Base-by-base conservation (phyloP, 2,113 vertebrate genomes). In the Abramis brama region DNA sequence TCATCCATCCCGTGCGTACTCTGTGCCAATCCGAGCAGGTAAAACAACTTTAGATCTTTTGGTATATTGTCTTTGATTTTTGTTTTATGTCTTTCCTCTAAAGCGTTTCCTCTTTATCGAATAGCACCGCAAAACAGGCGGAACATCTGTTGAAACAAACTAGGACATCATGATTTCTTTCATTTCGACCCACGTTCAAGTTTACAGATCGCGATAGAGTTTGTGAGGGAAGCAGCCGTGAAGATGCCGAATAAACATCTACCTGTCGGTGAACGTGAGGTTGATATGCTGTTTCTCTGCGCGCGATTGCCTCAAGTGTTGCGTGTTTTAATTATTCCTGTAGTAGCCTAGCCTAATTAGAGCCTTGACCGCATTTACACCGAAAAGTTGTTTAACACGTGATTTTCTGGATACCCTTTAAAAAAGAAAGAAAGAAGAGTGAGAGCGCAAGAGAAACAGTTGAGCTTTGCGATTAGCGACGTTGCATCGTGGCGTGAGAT, bases 11-110 rank as follows among this genome's bases (percentile, higher is more conserved):
- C 47, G 81, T 57, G 80, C 17, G 47, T 82, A 50, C 25, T 52
- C 62, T 55, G 80, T 70, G 81, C 30, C 81, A 83, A 73, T 21
- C 68, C 66, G 68, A 83, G 33, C 81, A 83, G 81, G 81, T 83
- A 83, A 73, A 59, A 36, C 81, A 55, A 83, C 30, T 83, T 71
- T 19, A 57, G 15, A 36, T 25, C 4, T 55, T 70, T 59, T 36
- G 33, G 11, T 43, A 7, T 52, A 23, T 23, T 66, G 60, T 23
- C 43, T 6, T 33, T 33, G 2, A 27, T 64, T 5, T 62, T n/a
- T 74, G 23, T 45, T 74, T 47, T 27, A 59, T 45, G 79, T 15
- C 5, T 81, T 10, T 50, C 15, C 25, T 79, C 25, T 15, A 19
- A 36, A 70, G 80, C 21, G 11, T 68, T 50, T 81, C 15, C 5